Evolutionary conservation across 2,888 invertebrate genomes (phyloP), one percentile per base, ranked within the genome.

Genomic region (Polylopha cassiicola): DNA sequence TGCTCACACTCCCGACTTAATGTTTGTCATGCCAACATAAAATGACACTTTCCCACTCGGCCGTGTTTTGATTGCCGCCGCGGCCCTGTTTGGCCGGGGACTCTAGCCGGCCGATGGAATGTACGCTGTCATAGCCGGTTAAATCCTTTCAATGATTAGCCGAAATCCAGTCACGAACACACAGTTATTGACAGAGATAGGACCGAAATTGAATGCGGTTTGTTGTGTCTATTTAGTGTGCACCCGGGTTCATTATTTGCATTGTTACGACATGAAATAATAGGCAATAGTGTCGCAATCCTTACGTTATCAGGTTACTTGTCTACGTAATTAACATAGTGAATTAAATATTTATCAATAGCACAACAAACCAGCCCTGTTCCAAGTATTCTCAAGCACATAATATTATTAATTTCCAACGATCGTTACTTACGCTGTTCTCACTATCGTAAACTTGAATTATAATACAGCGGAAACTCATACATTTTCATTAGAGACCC

Each of bases 111-210:
- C 47, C 59, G 56, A 48, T 58, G 65, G 69, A 69, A 67, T 67
- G 62, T 52, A 53, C 52, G 48, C 55, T 62, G 61, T 65, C 66
- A 58, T 54, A 62, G 63, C 60, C 59, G 62, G 62, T 62, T 55
- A 39, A 56, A 58, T 51, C 59, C 53, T 47, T 53, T 55, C 56
- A 56, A 68, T 66, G 69, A 68, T 70, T 66, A 67, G 61, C 61
- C 57, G 59, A 60, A 66, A 62, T 58, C 58, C 54, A 57, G 64
- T 65, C 69, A 70, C 66, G 67, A 61, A 46, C 49, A 45, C 41
- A 47, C 48, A 57, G 51, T 52, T 58, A 64, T 61, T 60, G 65
- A 65, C 59, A 59, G 50, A 57, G 47, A 53, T 52, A 48, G 41
- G 44, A 28, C 48, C 36, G 33, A 39, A 47, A 48, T 46, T 46